phyloP scores from a whole-genome alignment of 2,888 invertebrate species.

The Drosophila mulleri region DNA sequence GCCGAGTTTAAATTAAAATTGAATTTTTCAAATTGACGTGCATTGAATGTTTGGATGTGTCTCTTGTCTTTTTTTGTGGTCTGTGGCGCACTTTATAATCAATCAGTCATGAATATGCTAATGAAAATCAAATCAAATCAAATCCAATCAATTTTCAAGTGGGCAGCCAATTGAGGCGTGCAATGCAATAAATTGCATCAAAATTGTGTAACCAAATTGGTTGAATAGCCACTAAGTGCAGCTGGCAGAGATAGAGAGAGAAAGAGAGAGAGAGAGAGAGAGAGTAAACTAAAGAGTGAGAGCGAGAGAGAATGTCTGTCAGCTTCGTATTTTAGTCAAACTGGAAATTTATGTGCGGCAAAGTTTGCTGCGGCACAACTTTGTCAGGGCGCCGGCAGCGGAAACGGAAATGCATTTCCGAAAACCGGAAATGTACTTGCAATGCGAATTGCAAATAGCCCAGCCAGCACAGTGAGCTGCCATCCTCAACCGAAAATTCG shows the following conservation, averaged over 20 bases:
- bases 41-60: background rate
- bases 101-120: conserved; percentile 69
- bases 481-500: background rate
- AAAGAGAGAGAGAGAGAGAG: background rate
- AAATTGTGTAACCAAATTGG: conserved; percentile 75
- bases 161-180: conserved; percentile 49
- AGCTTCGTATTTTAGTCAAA: conserved; percentile 57
- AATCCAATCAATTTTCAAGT: conserved; percentile 62
- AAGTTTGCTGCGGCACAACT: conserved; percentile 47
- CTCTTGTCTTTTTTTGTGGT: conserved; percentile 17
- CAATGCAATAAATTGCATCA: conserved; percentile 72
- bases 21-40: conserved; percentile 16
- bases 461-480: conserved; percentile 5
- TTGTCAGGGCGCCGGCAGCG: conserved; percentile 48
- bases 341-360: conserved; percentile 63
- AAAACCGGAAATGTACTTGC: conserved; percentile 77
- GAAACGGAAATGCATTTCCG: conserved; percentile 79
- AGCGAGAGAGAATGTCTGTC: background rate
- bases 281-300: background rate
- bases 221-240: conserved; percentile 78
- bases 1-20: conserved; percentile 11
- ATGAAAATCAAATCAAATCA: conserved; percentile 74
- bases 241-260: conserved; percentile 36
- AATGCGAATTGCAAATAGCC: conserved; percentile 70
- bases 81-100: conserved; percentile 38